Base-by-base conservation (phyloP, 2,888 invertebrate genomes). In the Dynastes tityus region DNA sequence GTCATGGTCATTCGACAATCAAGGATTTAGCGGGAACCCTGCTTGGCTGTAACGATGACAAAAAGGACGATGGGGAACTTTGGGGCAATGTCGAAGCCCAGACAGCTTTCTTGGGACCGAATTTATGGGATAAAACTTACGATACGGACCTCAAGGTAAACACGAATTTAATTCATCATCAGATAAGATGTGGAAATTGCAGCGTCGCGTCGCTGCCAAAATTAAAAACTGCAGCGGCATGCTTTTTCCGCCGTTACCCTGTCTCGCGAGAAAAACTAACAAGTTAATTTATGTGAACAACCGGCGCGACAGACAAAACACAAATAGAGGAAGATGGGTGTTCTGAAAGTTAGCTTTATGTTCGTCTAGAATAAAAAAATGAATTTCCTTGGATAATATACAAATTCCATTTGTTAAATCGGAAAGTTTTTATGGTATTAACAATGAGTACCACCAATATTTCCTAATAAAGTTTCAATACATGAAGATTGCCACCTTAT, bases 81-180 rank as follows among this genome's bases (percentile, higher is more conserved):
- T 96, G 96, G 95, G 91, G 91, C 85, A 94, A 94, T 87, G 94
- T 95, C 87, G 97, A 97, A 91, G 96, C 96, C 88, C 96, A 97
- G 90, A 95, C 97, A 84, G 98, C 98, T 89, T 98, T 98, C 91
- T 93, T 98, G 86, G 98, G 98, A 82, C 97, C 98, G 83, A 97
- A 96, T 89, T 91, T 98, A 82, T 98, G 98, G 98, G 97, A 98
- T 91, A 97, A 97, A 90, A 95, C 97, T 85, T 97, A 96, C 89
- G 96, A 97, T 91, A 95, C 96, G 89, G 97, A 97, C 93, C 96
- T 98, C 92, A 97, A 97, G 95, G 96, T 96, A 94, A 91, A 51
- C 45, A 58, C 40, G 37, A 64, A 32, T 76, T 37, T 76, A 49
- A 67, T 78, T 64, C 45, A 49, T 45, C 27, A 37, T 40, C 8